A percentile compares a stretch with the other conserved stretches of the same genome.
Evolutionary conservation across 2,113 vertebrate genomes (phyloP).

Genomic region (Rhynchomys soricoides): DNA sequence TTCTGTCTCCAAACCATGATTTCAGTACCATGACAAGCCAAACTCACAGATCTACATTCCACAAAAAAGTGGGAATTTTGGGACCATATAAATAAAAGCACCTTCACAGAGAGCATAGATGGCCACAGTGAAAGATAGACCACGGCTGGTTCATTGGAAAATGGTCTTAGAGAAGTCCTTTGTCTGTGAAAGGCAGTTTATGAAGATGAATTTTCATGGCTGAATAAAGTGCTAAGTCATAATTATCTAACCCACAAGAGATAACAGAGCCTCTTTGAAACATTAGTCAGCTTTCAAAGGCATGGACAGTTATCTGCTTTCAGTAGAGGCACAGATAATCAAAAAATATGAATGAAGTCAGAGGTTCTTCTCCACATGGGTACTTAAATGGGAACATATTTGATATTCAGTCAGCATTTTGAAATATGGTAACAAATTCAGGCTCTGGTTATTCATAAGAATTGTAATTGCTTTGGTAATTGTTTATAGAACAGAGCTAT

Average conservation of each 20-base stretch:
- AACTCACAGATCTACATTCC: background rate
- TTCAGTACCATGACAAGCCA: background rate
- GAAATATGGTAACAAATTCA: constrained; percentile 63
- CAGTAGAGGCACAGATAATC: constrained; percentile 31
- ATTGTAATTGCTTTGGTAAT: background rate
- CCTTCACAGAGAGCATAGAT: background rate
- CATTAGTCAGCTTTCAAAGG: constrained; percentile 32
- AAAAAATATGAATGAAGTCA: constrained; percentile 43
- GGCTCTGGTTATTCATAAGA: constrained; percentile 3
- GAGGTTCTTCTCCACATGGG: background rate
- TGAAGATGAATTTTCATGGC: background rate
- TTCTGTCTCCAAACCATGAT: background rate
- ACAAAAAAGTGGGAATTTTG: background rate
- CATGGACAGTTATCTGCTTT: background rate
- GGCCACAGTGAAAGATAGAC: rapidly evolving
- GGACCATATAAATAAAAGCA: background rate
- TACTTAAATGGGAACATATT: constrained; percentile 29
- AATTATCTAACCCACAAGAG: background rate
- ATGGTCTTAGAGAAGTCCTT: background rate
- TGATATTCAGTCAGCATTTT: constrained; percentile 57
- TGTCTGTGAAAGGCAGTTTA: background rate
- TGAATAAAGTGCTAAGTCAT: constrained; percentile 4
- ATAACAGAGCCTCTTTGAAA: background rate
- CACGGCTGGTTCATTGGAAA: background rate
- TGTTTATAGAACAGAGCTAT: constrained; percentile 3